Base-by-base conservation (phyloP, 2,888 invertebrate genomes). In the Keiferia lycopersicella region DNA sequence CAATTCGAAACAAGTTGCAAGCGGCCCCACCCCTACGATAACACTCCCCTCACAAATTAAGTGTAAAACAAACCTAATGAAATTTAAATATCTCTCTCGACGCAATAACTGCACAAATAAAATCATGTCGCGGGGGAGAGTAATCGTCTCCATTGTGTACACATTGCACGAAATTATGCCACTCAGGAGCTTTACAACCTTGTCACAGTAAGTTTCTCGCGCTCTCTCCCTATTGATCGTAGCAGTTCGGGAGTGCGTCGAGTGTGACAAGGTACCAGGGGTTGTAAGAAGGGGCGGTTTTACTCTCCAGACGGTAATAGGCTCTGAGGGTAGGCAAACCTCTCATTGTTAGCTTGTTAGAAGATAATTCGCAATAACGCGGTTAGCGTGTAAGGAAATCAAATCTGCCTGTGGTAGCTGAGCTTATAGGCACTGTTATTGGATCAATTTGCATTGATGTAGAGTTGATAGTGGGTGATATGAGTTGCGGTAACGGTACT, bases 41-140 rank as follows among this genome's bases (percentile, higher is more conserved):
- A 77, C 80, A 82, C 81, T 78, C 89, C 90, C 90, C 87, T 88
- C 87, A 81, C 89, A 91, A 91, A 91, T 91, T 91, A 91, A 91
- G 90, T 91, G 91, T 91, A 91, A 91, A 91, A 91, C 91, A 91
- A 91, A 91, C 91, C 91, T 89, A 91, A 91, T 91, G 90, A 89
- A 91, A 91, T 91, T 91, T 91, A 91, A 91, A 91, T 91, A 91
- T 90, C 86, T 83, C 84, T 83, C 83, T 79, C 86, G 83, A 84
- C 86, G 86, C 84, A 88, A 90, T 91, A 91, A 89, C 88, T 86
- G 87, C 83, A 88, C 90, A 88, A 91, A 91, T 91, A 90, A 89
- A 91, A 89, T 90, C 88, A 88, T 88, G 84, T 86, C 83, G 86
- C 85, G 80, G 79, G 89, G 89, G 90, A 86, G 87, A 86, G 79